Conservation (phyloP, 1,140 invertebrate genomes). For the Chelonus insularis region DNA sequence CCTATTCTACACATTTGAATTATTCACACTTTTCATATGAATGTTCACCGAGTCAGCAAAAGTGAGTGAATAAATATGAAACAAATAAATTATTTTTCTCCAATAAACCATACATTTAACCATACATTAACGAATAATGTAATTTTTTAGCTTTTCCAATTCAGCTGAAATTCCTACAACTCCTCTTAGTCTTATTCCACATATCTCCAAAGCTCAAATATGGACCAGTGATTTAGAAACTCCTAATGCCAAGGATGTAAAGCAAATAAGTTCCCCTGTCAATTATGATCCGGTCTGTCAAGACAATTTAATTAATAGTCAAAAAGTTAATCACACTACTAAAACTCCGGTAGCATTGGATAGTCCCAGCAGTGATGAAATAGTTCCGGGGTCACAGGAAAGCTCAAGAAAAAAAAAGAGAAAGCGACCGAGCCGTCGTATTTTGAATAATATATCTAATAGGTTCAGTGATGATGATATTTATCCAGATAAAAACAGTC, state of each 20-base stretch:
- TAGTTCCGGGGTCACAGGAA: neutral
- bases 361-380: neutral
- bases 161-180: neutral
- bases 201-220: neutral
- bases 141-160: neutral
- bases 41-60: too few species aligned
- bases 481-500: neutral
- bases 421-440: slow-evolving; percentile 8
- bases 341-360: neutral
- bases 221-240: neutral
- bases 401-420: neutral
- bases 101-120: too few species aligned
- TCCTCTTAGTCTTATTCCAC: neutral
- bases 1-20: too few species aligned
- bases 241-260: too few species aligned
- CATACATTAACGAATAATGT: too few species aligned
- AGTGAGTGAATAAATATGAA: too few species aligned
- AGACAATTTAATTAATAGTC: too few species aligned
- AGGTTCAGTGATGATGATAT: neutral
- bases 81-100: too few species aligned
- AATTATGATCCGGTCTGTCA: too few species aligned
- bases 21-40: too few species aligned
- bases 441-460: neutral
- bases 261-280: too few species aligned
- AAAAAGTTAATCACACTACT: neutral